Evolutionary conservation across 2,888 invertebrate genomes (phyloP).

Genomic region (Shargacucullia verbasci): DNA sequence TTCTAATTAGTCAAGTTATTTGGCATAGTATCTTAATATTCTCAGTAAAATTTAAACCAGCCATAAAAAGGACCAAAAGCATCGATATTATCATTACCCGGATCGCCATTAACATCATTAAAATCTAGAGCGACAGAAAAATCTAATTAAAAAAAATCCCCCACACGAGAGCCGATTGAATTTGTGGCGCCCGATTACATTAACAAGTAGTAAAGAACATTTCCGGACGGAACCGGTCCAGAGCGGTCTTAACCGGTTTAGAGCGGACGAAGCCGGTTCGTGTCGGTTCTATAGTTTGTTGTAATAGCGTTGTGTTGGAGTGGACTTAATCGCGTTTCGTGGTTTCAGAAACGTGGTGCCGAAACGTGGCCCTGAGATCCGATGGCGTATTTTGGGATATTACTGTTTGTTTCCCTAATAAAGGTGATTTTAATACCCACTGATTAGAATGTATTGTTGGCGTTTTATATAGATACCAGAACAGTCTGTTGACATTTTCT

Average conservation of each 20-base stretch:
- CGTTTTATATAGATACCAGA: neutral
- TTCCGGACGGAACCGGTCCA: slow-evolving; percentile 65
- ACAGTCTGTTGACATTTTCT: too few relatives aligned
- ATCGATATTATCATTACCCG: slow-evolving; percentile 35
- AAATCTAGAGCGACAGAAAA: slow-evolving; percentile 39
- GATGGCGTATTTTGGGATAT: slow-evolving; percentile 31
- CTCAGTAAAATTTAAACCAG: neutral
- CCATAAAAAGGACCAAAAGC: neutral
- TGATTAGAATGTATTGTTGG: neutral
- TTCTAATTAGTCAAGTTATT: too few relatives aligned
- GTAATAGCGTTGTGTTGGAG: slow-evolving; percentile 67
- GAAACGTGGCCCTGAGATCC: slow-evolving; percentile 62
- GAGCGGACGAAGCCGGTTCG: slow-evolving; percentile 66
- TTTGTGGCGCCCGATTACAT: slow-evolving; percentile 81
- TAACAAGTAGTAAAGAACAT: slow-evolving; percentile 78
- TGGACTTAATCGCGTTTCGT: slow-evolving; percentile 75
- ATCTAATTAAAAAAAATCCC: slow-evolving; percentile 48
- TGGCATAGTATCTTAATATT: slow-evolving; percentile 5
- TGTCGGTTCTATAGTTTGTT: slow-evolving; percentile 67
- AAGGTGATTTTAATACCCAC: neutral
- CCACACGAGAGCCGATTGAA: slow-evolving; percentile 67
- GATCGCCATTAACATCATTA: slow-evolving; percentile 51
- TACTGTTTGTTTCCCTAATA: slow-evolving; percentile 29
- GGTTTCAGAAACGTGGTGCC: slow-evolving; percentile 70
- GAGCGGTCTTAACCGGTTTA: slow-evolving; percentile 80